These are phyloP conservation scores for Octodonta nipae DNA, from an alignment of 2,888 invertebrate genomes.

Conservation along the genomic window DNA sequence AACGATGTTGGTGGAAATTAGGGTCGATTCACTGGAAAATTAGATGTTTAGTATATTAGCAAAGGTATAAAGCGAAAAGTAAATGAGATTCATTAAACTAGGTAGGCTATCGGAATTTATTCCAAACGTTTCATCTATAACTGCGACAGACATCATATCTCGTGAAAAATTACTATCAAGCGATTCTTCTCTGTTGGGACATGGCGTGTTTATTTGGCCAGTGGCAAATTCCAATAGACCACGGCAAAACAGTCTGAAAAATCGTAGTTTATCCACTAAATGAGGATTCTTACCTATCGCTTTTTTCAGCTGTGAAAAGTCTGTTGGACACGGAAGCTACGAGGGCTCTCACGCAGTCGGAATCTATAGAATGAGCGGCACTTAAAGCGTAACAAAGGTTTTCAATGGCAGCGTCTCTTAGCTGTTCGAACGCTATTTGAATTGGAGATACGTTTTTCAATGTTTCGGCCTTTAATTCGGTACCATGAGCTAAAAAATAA, in stretches of 20 bases:
- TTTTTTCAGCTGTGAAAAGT: conserved; percentile 83
- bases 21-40: conserved; percentile 65
- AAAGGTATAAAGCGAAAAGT: too few species aligned
- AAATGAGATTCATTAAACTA: too few species aligned
- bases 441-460: conserved; percentile 42
- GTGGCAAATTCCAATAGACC: too few species aligned
- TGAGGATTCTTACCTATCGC: conserved; percentile 59
- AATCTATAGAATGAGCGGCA: conserved; percentile 78
- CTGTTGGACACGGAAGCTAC: conserved; percentile 93
- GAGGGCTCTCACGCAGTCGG: conserved; percentile 86
- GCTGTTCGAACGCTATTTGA: conserved; percentile 71
- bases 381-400: conserved; percentile 87
- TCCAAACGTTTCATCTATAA: too few species aligned
- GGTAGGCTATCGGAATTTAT: too few species aligned
- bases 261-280: too few species aligned
- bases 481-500: conserved; percentile 49
- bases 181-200: too few species aligned
- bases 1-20: conserved; percentile 93
- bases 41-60: background rate
- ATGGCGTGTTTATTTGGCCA: too few species aligned
- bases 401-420: conserved; percentile 89
- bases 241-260: too few species aligned
- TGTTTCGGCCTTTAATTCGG: conserved; percentile 45
- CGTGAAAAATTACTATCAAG: too few species aligned
- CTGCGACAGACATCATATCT: too few species aligned